Conservation (phyloP, 2,113 vertebrate genomes). For the Odontesthes bonariensis region DNA sequence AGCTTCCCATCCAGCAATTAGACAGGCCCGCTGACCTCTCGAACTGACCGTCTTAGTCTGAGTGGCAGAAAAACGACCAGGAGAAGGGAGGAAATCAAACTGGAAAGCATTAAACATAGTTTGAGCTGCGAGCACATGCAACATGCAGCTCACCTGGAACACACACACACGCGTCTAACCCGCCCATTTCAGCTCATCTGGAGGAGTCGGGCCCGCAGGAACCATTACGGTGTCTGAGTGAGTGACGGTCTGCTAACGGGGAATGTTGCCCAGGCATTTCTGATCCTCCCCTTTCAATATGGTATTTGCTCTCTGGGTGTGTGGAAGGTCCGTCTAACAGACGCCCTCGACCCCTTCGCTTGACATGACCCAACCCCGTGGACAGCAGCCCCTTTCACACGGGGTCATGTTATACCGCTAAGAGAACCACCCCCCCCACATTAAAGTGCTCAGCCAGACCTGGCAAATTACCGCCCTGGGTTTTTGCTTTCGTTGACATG, state of each 20-base stretch:
- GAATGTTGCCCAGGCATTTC: slow-evolving; percentile 28
- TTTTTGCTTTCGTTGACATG: not conserved
- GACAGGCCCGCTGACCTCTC: not conserved
- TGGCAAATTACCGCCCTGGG: no score
- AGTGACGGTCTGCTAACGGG: slow-evolving; percentile 2
- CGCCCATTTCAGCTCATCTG: not conserved
- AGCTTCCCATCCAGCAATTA: slow-evolving; percentile 10
- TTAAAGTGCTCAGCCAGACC: not conserved
- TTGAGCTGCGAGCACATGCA: not conserved
- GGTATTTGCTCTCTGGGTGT: slow-evolving; percentile 40
- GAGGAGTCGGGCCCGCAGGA: not conserved
- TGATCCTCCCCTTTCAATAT: slow-evolving; percentile 60
- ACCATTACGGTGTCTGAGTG: not conserved
- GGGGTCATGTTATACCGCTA: not conserved
- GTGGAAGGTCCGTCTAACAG: slow-evolving; percentile 10
- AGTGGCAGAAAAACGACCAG: not conserved
- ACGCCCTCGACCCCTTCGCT: not conserved
- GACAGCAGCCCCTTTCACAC: slow-evolving; percentile 2
- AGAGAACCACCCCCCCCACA: not conserved
- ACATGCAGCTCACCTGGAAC: not conserved
- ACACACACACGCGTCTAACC: not conserved
- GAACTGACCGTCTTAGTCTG: not conserved
- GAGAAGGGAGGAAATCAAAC: not conserved
- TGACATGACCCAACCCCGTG: not conserved
- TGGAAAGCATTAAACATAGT: not conserved